Conservation (phyloP, 1,140 invertebrate species). For the Formica exsecta region DNA sequence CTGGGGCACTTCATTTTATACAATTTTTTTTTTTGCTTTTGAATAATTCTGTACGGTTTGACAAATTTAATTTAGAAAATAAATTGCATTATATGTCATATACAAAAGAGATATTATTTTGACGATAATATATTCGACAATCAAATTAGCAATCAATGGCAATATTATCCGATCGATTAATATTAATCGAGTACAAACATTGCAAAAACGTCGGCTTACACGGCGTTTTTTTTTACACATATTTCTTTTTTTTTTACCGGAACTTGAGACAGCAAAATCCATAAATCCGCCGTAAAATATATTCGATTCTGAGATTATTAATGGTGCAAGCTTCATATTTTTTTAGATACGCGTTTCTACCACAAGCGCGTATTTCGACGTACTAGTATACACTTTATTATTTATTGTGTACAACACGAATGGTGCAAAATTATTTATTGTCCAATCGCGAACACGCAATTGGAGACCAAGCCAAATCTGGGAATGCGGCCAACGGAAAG, state of each 20-base stretch:
- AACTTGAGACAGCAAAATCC: conserved; percentile 22
- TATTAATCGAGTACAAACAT: conserved; percentile 12
- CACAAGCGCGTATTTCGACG: background rate
- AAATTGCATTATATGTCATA: background rate
- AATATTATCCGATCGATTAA: conserved; percentile 15
- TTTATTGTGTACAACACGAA: conserved; percentile 41
- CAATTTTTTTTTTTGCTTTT: background rate
- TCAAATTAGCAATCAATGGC: background rate
- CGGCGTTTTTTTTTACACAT: background rate
- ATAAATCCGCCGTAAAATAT: conserved; percentile 37
- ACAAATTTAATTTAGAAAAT: background rate
- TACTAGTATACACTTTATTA: conserved; percentile 40
- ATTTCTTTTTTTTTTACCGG: conserved; percentile 8
- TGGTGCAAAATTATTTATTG: conserved; percentile 48
- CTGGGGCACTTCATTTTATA: background rate
- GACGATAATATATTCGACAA: background rate
- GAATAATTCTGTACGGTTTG: background rate
- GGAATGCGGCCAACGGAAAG: background rate
- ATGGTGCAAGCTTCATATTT: conserved; percentile 45
- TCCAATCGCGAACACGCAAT: conserved; percentile 20
- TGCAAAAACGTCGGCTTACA: background rate
- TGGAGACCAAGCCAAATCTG: conserved; percentile 29
- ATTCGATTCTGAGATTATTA: conserved; percentile 48
- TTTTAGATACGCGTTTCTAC: conserved; percentile 36
- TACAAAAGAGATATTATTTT: background rate